Percentiles rank a stretch among this genome's conserved stretches.
phyloP scores from a whole-genome alignment of 2,888 invertebrate species.

The Yponomeuta cagnagella region DNA sequence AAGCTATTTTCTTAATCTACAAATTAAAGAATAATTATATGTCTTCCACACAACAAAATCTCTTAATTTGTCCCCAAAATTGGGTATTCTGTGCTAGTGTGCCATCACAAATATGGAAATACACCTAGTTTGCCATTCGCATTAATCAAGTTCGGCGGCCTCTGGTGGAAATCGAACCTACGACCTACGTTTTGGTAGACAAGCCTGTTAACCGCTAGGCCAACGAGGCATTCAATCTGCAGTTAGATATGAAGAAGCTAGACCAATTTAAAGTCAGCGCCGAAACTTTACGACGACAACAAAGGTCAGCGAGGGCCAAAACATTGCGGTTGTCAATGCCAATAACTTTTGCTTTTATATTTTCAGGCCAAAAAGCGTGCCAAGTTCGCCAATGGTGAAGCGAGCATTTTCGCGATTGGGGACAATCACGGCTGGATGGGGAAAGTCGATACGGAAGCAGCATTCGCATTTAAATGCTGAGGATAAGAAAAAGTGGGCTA shows the following conservation, averaged over 20 bases:
- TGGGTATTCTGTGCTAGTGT: no score
- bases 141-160: no score
- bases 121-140: no score
- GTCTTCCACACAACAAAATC: no score
- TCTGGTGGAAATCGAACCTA: no score
- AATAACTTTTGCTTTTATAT: background rate
- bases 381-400: slow-evolving; percentile 95
- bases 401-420: slow-evolving; percentile 93
- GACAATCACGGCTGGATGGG: slow-evolving; percentile 93
- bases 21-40: no score
- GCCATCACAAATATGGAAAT: no score
- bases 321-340: background rate
- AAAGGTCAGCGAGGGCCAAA: background rate
- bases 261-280: background rate
- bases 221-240: background rate
- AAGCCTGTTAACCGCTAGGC: no score
- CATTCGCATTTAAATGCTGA: slow-evolving; percentile 88
- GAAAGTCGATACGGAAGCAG: slow-evolving; percentile 88
- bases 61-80: no score
- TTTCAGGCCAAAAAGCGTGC: slow-evolving; percentile 91
- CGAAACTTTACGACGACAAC: background rate
- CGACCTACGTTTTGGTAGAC: no score
- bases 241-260: background rate
- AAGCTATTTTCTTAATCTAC: no score
- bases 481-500: slow-evolving; percentile 94